Percentiles rank a stretch among this genome's conserved stretches.
phyloP scores from a whole-genome alignment of 2,797 vertebrate genomes.

The Mallotus villosus region DNA sequence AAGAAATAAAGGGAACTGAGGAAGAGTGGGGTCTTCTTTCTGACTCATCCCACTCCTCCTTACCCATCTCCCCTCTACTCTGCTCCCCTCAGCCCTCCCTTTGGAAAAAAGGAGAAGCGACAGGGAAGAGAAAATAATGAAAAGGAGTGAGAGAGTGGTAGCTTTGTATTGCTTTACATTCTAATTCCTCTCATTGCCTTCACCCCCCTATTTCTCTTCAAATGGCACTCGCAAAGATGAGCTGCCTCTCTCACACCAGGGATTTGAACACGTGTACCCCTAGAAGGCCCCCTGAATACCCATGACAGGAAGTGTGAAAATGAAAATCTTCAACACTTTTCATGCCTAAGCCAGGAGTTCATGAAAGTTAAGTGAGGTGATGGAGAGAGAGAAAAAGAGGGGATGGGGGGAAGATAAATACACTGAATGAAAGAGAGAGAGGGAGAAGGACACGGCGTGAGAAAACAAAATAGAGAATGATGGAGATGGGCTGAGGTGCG shows the following conservation, averaged over 20 bases:
- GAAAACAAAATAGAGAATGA: neutral
- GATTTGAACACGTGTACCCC: neutral
- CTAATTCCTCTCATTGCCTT: neutral
- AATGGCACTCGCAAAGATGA: neutral
- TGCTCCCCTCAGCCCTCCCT: neutral
- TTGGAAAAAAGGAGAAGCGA: neutral
- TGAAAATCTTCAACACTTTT: neutral
- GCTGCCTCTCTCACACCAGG: conserved; percentile 2
- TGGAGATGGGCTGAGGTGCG: neutral
- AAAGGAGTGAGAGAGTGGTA: neutral
- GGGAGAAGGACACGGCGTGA: neutral
- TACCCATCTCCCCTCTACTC: neutral
- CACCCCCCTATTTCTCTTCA: neutral
- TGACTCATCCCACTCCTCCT: conserved; percentile 19
- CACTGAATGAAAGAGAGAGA: neutral
- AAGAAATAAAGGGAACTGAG: no score
- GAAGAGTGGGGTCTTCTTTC: conserved; percentile 11
- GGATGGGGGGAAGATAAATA: neutral
- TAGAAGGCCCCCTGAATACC: neutral
- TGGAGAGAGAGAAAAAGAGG: neutral
- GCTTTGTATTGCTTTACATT: conserved; percentile 8
- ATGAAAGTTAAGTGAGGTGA: no score
- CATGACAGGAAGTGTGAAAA: neutral
- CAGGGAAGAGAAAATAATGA: neutral
- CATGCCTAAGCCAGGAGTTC: neutral